Evolutionary conservation across 2,113 vertebrate genomes (phyloP), one percentile per base, ranked within the genome.

Genomic region (Platycercus adscitus): DNA sequence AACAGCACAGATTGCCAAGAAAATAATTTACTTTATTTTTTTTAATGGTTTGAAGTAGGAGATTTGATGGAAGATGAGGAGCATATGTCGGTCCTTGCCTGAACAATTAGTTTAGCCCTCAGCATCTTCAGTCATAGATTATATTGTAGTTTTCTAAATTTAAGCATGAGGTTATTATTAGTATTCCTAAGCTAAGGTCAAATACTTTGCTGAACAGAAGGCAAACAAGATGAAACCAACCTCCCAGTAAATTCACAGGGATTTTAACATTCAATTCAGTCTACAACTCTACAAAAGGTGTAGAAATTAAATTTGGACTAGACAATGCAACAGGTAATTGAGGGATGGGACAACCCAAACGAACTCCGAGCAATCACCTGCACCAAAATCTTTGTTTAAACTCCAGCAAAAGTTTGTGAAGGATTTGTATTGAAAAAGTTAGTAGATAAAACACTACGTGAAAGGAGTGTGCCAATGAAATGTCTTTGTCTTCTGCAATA

Each of bases 401-500:
- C 37, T 79, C 25, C 55, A 91, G 66, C 9, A 92, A 87, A 94
- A 93, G 93, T 96, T 95, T 4, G 2, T 71, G 58, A 91, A 91
- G n/a, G 29, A 91, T 85, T 70, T 64, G 25, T 81, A 61, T 93
- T 83, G 43, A 80, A 86, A 88, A 91, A 96, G 83, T 95, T 94
- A 66, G 56, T 72, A 90, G 81, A 90, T 97, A 96, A 86, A 96
- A 87, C 46, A 64, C 4, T 60, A 88, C 88, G 21, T 85, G 86
- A 93, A 94, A 94, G 31, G 28, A 92, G 24, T 24, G 19, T 94
- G 91, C 87, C 95, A 93, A 86, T 96, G 94, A 95, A 95, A 91
- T 75, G 75, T 81, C 91, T 95, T 92, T 96, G 91, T 96, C 93
- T 96, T 89, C 80, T 2, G 6, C 63, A 92, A 75, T 93, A 96